Base-by-base conservation (phyloP, 2,888 invertebrate species). In the Ormyrus nitidulus region DNA sequence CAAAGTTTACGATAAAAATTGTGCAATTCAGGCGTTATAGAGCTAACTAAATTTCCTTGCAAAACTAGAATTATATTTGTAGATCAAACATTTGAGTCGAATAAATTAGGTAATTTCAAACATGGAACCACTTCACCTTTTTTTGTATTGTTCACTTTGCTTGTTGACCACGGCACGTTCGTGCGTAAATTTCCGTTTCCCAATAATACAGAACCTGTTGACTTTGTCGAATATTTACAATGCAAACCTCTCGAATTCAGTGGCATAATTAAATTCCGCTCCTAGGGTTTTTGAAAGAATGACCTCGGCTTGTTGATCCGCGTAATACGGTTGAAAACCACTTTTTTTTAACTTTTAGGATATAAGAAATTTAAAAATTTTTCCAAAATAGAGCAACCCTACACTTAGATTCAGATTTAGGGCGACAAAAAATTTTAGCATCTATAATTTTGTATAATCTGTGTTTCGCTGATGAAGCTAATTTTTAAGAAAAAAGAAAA, bases 121-220 rank as follows among this genome's bases (percentile, higher is more conserved):
- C 34, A 53, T 34, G 7, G 44, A 58, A n/a, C 44, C 64, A 65
- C 70, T 70, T 65, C 13, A 34, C 13, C 4, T 73, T 80, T 80
- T 72, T 72, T 69, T 62, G 65, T 73, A 73, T 5, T 48, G 10
- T 13, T 51, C 19, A 73, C 70, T 77, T 65, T 46, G 77, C 76
- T 65, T 74, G 70, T 70, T 69, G 76, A 74, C 62, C 71, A 48
- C 13, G 48, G 54, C 58, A 44, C 70, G 64, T 53, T 34, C 9
- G 53, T 54, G 71, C 59, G 75, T 62, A 46, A 69, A 78, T 69
- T 77, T 76, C 69, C 72, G 68, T 72, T 81, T 81, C 79, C 79
- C 82, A 80, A 82, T 79, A 82, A 77, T 77, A 77, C 65, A 58
- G 13, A 5, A 70, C 73, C 69, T 82, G 77, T 82, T 82, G 79